Conservation (phyloP, 2,113 vertebrate genomes). For the Gallinago jamesoni region DNA sequence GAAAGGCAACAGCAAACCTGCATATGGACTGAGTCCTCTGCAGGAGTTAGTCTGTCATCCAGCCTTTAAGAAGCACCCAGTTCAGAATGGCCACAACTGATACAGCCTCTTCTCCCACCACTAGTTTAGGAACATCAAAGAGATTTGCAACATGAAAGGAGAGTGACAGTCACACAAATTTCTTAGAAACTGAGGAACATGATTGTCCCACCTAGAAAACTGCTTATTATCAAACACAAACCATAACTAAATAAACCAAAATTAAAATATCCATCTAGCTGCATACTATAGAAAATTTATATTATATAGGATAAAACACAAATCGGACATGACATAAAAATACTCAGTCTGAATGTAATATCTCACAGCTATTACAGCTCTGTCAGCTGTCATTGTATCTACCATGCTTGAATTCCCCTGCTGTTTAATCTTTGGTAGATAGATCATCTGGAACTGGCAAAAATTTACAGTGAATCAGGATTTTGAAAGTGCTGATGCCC, state of each 20-base stretch:
- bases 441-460: neutral
- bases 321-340: neutral
- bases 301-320: neutral
- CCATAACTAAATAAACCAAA: neutral
- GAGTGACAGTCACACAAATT: neutral
- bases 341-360: neutral
- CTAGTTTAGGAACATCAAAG: neutral
- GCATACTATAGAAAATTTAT: neutral
- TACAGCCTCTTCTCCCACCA: neutral
- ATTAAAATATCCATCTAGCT: neutral
- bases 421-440: neutral
- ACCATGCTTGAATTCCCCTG: neutral
- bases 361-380: neutral
- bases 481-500: neutral
- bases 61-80: neutral
- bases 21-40: neutral
- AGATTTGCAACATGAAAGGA: neutral
- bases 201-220: neutral
- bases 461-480: neutral
- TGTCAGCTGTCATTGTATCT: neutral
- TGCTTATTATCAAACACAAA: neutral
- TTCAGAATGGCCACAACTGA: neutral
- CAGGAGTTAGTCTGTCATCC: neutral
- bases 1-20: neutral
- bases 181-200: neutral